Conservation (phyloP, 2,888 invertebrate species). For the Rhagonycha lutea region DNA sequence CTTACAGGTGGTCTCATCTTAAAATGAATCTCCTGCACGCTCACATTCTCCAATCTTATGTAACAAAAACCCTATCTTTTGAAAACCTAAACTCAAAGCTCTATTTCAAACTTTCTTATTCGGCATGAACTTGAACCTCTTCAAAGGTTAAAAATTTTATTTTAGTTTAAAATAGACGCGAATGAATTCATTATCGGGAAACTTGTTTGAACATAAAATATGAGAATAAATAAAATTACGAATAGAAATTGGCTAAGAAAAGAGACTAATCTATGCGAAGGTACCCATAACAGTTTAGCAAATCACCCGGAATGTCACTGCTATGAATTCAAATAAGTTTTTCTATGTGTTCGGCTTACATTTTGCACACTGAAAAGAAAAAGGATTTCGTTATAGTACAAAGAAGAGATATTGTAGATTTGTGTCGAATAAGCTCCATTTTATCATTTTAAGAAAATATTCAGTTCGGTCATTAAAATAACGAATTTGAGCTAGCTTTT, state of each 20-base stretch:
- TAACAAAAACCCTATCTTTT: background rate
- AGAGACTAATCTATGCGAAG: background rate
- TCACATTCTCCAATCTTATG: background rate
- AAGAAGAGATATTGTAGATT: background rate
- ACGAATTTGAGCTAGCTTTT: background rate
- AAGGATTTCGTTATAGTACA: background rate
- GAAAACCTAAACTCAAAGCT: background rate
- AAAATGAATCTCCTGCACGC: background rate
- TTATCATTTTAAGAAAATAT: background rate
- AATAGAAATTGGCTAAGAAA: background rate
- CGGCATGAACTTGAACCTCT: background rate
- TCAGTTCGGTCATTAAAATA: background rate
- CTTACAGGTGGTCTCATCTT: background rate
- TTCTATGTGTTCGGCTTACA: background rate
- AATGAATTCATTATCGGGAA: background rate
- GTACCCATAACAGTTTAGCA: background rate
- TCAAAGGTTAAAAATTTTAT: background rate
- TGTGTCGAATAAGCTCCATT: background rate
- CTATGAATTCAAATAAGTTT: background rate
- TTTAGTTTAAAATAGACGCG: background rate
- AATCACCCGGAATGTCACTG: background rate
- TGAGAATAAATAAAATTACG: background rate
- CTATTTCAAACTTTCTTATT: background rate
- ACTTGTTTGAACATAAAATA: background rate
- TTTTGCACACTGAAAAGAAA: background rate